Evolutionary conservation across 2,113 vertebrate species (phyloP).

Genomic region (Gila orcuttii): DNA sequence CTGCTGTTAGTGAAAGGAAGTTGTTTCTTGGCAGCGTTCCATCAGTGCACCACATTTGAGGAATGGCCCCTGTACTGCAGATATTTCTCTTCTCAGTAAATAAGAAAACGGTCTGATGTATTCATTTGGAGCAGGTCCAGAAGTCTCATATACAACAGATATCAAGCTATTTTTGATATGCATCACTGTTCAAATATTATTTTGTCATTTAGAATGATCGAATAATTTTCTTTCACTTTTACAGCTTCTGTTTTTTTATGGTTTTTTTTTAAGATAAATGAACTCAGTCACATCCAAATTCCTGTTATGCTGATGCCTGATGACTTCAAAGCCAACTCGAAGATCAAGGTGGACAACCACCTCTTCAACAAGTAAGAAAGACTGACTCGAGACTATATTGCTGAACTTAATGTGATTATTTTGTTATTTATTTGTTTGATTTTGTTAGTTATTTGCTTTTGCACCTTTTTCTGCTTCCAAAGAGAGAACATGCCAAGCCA

Average conservation of each 20-base stretch:
- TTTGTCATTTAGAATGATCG: neutral
- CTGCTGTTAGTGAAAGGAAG: constrained; percentile 35
- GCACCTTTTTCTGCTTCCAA: neutral
- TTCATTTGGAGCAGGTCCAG: constrained; percentile 6
- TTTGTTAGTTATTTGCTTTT: neutral
- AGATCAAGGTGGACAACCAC: constrained; percentile 94
- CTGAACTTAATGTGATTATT: neutral
- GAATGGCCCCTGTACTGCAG: constrained; percentile 28
- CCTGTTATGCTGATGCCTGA: constrained; percentile 93
- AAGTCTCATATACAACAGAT: constrained; percentile 5
- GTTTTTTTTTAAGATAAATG: constrained; percentile 82
- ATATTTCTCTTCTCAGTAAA: constrained; percentile 24
- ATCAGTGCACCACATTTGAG: constrained; percentile 43
- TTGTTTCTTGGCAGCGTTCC: constrained; percentile 34
- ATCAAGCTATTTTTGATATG: neutral
- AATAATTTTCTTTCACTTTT: neutral
- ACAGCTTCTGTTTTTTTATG: constrained; percentile 29
- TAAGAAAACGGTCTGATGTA: constrained; percentile 15
- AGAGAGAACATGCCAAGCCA: constrained; percentile 94
- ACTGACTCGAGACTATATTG: neutral
- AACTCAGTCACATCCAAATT: constrained; percentile 90
- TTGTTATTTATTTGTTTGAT: neutral
- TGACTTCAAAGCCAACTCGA: constrained; percentile 92
- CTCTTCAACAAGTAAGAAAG: constrained; percentile 91
- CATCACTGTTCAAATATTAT: neutral